Evolutionary conservation across 2,113 vertebrate genomes (phyloP), one percentile per base, ranked within the genome.

Genomic region (Chlamydotis undulata): DNA sequence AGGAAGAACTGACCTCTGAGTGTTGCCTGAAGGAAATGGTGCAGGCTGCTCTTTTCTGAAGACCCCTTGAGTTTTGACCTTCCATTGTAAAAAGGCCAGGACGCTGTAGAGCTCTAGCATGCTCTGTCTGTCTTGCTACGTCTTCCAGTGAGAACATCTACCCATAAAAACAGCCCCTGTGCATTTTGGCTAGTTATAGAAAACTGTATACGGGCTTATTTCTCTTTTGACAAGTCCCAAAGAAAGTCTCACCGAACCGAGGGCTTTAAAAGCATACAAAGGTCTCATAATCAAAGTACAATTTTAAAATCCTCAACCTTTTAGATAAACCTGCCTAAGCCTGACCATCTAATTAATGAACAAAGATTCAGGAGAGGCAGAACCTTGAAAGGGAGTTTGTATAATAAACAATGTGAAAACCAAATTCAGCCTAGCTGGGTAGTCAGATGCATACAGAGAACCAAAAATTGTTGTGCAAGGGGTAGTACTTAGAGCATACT

Each of bases 281-380:
- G 60, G 8, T 83, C 25, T 74, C 29, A 35, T 37, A 80, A 83
- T 50, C 3, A 2, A 90, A 74, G 23, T 19, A 59, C 15, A 67
- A 15, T 78, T 95, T 60, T 70, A 69, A 92, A 89, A 93, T 55
- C 28, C 19, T 80, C 37, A n/a, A 18, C 33, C 57, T 92, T 83
- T 77, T 63, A 83, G 68, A 82, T 67, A 91, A 78, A 76, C 23
- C 31, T 77, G 28, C 14, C 28, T 39, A 87, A 87, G 59, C 35
- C 71, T 84, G 19, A 52, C 45, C 13, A 19, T 41, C 18, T 68
- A 56, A 87, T 74, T 81, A 84, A 77, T 37, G 39, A 86, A 70
- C 7, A 81, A 82, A 74, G 37, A 87, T 52, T n/a, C 35, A 52
- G 50, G 26, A 90, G 18, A 57, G 14, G n/a, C 29, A 94, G 35